phyloP scores from a whole-genome alignment of 2,113 vertebrate species.

The Odontesthes bonariensis region DNA sequence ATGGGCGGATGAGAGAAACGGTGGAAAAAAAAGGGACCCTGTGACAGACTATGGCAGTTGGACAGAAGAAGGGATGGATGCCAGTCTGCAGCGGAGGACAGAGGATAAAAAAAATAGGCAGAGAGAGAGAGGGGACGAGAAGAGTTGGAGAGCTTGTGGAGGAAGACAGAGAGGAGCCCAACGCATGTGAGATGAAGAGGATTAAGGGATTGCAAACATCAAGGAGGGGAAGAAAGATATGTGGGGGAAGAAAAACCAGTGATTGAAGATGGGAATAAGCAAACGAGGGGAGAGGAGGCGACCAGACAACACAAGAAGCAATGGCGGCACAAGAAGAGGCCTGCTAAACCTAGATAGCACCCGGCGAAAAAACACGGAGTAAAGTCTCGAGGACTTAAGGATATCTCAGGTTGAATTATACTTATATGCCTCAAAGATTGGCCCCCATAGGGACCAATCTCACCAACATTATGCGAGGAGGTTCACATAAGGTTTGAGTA shows the following conservation, averaged over 20 bases:
- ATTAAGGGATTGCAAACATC: conserved; percentile 77
- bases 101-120: conserved; percentile 6
- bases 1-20: conserved; percentile 16
- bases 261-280: conserved; percentile 71
- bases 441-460: conserved; percentile 61
- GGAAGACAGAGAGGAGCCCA: conserved; percentile 39
- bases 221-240: conserved; percentile 65
- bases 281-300: conserved; percentile 32
- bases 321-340: conserved; percentile 23
- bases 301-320: conserved; percentile 22
- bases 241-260: conserved; percentile 62
- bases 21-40: neutral
- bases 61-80: conserved; percentile 27
- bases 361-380: conserved; percentile 12
- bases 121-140: conserved; percentile 6
- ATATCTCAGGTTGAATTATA: conserved; percentile 61
- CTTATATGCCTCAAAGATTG: conserved; percentile 37
- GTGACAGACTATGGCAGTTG: conserved; percentile 33
- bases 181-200: conserved; percentile 69
- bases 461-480: conserved; percentile 36
- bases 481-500: conserved; percentile 39
- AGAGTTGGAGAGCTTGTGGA: neutral
- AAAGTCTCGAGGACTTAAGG: conserved; percentile 52
- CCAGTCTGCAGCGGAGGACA: neutral
- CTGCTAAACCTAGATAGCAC: conserved; percentile 65